Percentiles rank a stretch among this genome's conserved stretches.
phyloP scores from a whole-genome alignment of 2,797 vertebrate genomes.

The Melanotaenia parkinsoni region DNA sequence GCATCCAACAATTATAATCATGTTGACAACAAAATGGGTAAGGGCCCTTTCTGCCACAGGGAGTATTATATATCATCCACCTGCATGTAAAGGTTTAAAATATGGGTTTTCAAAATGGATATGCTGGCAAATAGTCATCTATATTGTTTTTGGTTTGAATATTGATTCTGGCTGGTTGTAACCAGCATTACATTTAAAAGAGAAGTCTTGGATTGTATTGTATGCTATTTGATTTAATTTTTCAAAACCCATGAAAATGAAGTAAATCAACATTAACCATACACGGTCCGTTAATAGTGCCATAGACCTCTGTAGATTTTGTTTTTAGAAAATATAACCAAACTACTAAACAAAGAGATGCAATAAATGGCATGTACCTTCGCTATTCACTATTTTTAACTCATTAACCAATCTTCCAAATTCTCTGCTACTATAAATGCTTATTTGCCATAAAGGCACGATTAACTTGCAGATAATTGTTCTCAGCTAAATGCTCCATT shows the following conservation, averaged over 20 bases:
- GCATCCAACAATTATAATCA: constrained; percentile 88
- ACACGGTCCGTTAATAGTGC: background rate
- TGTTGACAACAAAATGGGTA: constrained; percentile 91
- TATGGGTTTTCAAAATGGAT: background rate
- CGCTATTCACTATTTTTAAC: background rate
- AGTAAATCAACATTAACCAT: background rate
- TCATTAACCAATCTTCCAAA: too few species aligned
- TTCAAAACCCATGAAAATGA: background rate
- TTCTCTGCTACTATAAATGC: background rate
- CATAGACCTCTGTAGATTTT: background rate
- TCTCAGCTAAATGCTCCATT: background rate
- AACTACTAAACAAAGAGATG: background rate
- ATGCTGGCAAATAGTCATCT: background rate
- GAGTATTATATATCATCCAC: background rate
- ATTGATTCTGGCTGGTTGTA: background rate
- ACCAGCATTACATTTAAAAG: background rate
- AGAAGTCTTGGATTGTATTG: background rate
- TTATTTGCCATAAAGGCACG: background rate
- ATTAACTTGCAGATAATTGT: background rate
- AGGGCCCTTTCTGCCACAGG: constrained; percentile 54
- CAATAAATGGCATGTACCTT: background rate
- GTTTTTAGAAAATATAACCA: background rate
- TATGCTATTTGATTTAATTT: background rate
- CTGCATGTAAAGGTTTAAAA: background rate
- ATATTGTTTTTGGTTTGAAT: background rate